Base-by-base conservation (phyloP, 2,797 vertebrate genomes). In the Microtus obscurus region DNA sequence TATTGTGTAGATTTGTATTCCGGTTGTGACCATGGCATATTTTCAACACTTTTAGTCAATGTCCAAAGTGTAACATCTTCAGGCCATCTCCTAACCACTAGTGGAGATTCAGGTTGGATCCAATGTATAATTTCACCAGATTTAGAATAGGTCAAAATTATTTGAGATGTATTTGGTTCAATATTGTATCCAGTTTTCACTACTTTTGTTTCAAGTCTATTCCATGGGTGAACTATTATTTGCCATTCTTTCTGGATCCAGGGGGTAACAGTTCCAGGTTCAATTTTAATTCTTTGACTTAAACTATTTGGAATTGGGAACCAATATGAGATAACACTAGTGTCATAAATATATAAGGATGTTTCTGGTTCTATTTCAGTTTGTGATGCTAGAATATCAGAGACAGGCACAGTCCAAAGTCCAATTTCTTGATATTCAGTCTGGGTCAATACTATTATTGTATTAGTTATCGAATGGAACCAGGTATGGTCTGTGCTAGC, bases 401-500 rank as follows among this genome's bases (percentile, higher is more conserved):
- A 5, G 11, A 74, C 27, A 48, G 31, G 1, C 21, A 34, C 61
- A 53, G n/a, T 65, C 85, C 51, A 83, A 6, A 9, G 1, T 0
- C 53, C 56, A 31, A 31, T 7, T 71, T 10, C 1, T 45, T 83
- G n/a, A 73, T 25, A 34, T 78, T 73, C 21, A 91, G 8, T 16
- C 14, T 65, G 51, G 2, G 37, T 37, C 31, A 51, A 19, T 37
- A 2, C 4, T 91, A 12, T 51, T 48, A 59, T 0, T 51, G 5
- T 29, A 43, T 6, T 23, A 31, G 23, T 61, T 65, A 31, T 69
- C 21, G 9, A 1, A 1, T 76, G 78, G 27, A 25, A 56, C 88
- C 74, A 65, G 0, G 6, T 6, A 6, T 23, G 53, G 17, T 25
- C 5, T 25, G 2, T n/a, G 2, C 4, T 19, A 4, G 6, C 13